Base-by-base conservation (phyloP, 1,140 invertebrate genomes). In the Brachionus calyciflorus region DNA sequence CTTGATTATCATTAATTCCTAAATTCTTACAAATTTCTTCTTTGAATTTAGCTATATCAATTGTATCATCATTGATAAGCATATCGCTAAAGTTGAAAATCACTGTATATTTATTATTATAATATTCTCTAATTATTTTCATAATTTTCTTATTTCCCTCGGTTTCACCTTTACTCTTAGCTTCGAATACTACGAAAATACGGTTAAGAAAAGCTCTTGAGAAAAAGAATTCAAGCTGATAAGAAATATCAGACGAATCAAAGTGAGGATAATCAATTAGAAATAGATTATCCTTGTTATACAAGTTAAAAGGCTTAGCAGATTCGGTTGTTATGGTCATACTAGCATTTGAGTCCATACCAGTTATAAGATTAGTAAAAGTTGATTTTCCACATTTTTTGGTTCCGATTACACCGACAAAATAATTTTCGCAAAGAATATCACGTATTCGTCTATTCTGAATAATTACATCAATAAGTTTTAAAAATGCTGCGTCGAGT, bases 221-320 rank as follows among this genome's bases (percentile, higher is more conserved):
- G 37, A 60, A 33, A 33, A 19, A 60, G 37, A 60, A 60, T 33
- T 60, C 55, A 7, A 60, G 55, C 9, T 60, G 30, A 17, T 60
- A 37, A 19, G 12, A 28, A 33, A 33, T 30, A 19, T 17, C 28
- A 33, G 21, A 33, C 3, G 30, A 19, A 17, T 60, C 55, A 17
- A 60, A 60, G 33, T 60, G 55, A 41, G 55, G 28, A 60, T 24
- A 60, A 17, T 60, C 55, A 19, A 60, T 60, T 33, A 60, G 37
- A 37, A 60, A 37, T 40, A 60, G 19, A 40, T 60, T 40, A 12
- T 28, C 28, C 19, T 60, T 9, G 37, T 17, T 10, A 17, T 17
- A 60, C 6, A 60, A 33, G 37, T 37, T 33, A 33, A 33, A 60
- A 17, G 55, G 55, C 30, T 37, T 60, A 7, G 55, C 55, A 37